Base-by-base conservation (phyloP, 2,888 invertebrate species). In the Hypsopygia costalis region DNA sequence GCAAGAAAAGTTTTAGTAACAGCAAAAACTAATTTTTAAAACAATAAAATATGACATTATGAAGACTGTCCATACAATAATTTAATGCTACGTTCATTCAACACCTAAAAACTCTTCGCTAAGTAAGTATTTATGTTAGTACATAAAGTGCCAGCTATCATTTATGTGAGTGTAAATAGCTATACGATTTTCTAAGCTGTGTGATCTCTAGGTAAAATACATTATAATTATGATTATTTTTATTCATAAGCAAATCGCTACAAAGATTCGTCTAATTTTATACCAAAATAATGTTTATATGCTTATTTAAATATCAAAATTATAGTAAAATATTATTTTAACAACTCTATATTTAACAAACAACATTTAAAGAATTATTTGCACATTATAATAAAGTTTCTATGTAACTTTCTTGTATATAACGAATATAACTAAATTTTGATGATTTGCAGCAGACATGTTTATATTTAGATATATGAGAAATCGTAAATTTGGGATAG, bases 121-220 rank as follows among this genome's bases (percentile, higher is more conserved):
- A 81, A 71, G 58, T 71, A 70, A n/a, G n/a, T n/a, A n/a, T 46
- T 36, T 36, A 41, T 60, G 50, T 62, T 60, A 62, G 38, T 66
- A 72, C 58, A 69, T 69, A 68, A 72, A 62, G 86, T 86, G 86
- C 86, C 71, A 71, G 70, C 86, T 86, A 86, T 70, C 57, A 72
- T 72, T 59, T 51, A 65, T 54, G 63, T 68, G 60, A 59, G 76
- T 81, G 76, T 74, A 63, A 69, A 73, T 69, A 69, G 62, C 73
- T 79, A 80, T 72, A 69, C 52, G 57, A 64, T 65, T 62, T 49
- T 60, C 69, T 79, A 78, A 69, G 66, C 59, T 44, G 52, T 59
- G 61, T 67, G 58, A 62, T 51, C 45, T 58, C 69, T 76, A 72
- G 40, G 46, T 61, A 58, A 58, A 55, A 39, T 32, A 32, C 38